These are phyloP conservation scores for Pogona vitticeps DNA, from an alignment of 2,113 vertebrate genomes.

Conservation along the genomic window DNA sequence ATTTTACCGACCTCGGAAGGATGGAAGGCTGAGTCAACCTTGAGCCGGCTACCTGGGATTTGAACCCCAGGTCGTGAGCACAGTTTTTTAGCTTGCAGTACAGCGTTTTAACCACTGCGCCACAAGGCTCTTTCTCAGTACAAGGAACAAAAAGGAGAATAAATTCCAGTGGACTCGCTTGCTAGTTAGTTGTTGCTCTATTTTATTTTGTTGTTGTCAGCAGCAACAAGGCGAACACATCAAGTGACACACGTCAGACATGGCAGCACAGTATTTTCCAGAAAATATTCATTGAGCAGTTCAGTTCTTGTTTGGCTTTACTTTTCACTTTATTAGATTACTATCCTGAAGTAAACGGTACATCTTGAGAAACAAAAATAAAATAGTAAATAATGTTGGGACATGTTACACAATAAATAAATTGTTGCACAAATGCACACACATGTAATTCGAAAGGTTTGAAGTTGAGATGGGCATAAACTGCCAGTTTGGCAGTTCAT, in stretches of 20 bases:
- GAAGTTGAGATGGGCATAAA: too few relatives aligned
- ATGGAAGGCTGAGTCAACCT: too few relatives aligned
- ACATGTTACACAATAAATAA: too few relatives aligned
- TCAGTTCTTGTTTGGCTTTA: not conserved
- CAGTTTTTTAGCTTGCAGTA: too few relatives aligned
- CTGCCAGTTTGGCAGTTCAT: too few relatives aligned
- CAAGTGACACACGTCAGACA: conserved; percentile 24
- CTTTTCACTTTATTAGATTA: conserved; percentile 1
- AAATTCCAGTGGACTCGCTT: not conserved
- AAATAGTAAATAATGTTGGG: not conserved
- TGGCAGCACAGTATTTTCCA: not conserved
- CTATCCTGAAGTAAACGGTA: not conserved
- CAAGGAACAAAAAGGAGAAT: not conserved
- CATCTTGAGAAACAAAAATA: not conserved
- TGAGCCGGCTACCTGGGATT: too few relatives aligned
- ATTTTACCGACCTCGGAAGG: too few relatives aligned
- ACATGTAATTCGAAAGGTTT: not conserved
- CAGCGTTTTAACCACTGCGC: too few relatives aligned
- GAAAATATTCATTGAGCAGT: not conserved
- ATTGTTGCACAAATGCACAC: not conserved
- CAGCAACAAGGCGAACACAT: not conserved
- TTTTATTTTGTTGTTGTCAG: not conserved
- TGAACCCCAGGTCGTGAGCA: too few relatives aligned
- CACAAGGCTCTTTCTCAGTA: too few relatives aligned
- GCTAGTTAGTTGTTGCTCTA: not conserved